Evolutionary conservation across 2,113 vertebrate genomes (phyloP), one percentile per base, ranked within the genome.

Genomic region (Microcebus tavaratra): DNA sequence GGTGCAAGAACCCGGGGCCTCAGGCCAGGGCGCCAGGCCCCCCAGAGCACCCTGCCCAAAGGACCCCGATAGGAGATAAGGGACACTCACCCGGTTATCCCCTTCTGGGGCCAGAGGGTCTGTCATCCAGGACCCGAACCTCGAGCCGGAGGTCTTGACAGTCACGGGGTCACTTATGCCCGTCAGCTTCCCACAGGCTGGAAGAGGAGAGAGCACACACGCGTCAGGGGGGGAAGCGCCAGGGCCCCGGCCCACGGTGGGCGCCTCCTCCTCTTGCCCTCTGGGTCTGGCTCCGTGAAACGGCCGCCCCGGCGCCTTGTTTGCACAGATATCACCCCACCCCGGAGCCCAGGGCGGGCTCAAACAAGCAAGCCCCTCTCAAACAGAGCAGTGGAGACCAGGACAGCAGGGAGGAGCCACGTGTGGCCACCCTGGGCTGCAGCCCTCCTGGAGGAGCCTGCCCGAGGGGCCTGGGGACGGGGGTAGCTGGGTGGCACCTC

Each of bases 61-160:
- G 3, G 27, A 39, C 63, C 42, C 15, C 50, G 7, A 13, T 48
- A 21, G 2, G 29, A 5, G 11, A 21, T 15, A 57, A 36, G 27
- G 27, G 68, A n/a, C 63, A 85, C 99, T 98, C 98, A 99, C 99
- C 99, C 99, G 99, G 79, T 99, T 99, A 67, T 99, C 99, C 84
- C 99, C 99, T 98, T 99, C 99, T 0, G 99, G 99, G 39, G 99
- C 99, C 85, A 99, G 98, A 5, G 99, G 99, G 91, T 99, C 99
- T 0, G 99, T 99, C 99, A 99, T 99, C 99, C 99, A 99, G 27
- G 99, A 99, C 61, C 99, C 99, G 0, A 99, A 99, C 96, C 99
- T 98, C 18, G 99, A 99, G 73, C 99, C 99, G 0, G 99, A 99
- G 25, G 99, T 99, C 99, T 99, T 99, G 98, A 99, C 98, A 12